A percentile compares a stretch with the other conserved stretches of the same genome.
These are phyloP conservation scores for Colostygia pectinataria DNA, from an alignment of 2,888 invertebrate species.

Conservation along the genomic window DNA sequence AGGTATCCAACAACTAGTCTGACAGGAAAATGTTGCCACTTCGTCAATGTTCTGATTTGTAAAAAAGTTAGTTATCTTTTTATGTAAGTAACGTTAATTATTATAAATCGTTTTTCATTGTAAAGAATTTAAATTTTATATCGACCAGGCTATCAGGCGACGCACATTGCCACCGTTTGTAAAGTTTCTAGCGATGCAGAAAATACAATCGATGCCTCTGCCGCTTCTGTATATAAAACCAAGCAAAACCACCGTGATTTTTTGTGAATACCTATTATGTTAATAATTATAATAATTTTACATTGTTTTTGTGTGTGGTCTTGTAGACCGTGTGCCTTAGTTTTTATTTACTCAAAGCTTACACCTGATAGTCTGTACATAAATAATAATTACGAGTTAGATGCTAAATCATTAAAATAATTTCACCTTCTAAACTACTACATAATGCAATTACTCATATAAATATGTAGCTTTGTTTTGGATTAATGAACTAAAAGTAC, in stretches of 20 bases:
- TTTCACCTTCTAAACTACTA: slow-evolving; percentile 26
- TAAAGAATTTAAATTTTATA: slow-evolving; percentile 49
- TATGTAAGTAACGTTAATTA: slow-evolving; percentile 54
- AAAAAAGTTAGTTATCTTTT: slow-evolving; percentile 80
- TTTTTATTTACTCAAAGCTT: slow-evolving; percentile 73
- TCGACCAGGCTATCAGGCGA: slow-evolving; percentile 65
- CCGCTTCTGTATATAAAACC: slow-evolving; percentile 22
- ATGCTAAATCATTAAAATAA: slow-evolving; percentile 38
- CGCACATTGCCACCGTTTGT: slow-evolving; percentile 35
- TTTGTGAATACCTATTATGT: slow-evolving; percentile 47
- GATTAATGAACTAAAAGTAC: not conserved
- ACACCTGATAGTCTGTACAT: slow-evolving; percentile 67
- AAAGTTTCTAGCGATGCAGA: slow-evolving; percentile 25
- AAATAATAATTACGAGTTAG: slow-evolving; percentile 40
- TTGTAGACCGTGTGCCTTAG: slow-evolving; percentile 72
- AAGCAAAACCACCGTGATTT: slow-evolving; percentile 52
- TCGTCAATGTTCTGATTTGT: slow-evolving; percentile 78
- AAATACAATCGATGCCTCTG: slow-evolving; percentile 17
- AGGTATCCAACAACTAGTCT: slow-evolving; percentile 76
- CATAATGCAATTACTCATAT: slow-evolving; percentile 5
- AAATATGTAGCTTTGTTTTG: slow-evolving; percentile 12
- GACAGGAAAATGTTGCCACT: slow-evolving; percentile 79
- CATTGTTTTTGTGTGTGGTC: slow-evolving; percentile 53
- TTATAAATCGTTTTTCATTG: slow-evolving; percentile 66
- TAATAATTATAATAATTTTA: slow-evolving; percentile 35